Conservation (phyloP, 2,113 vertebrate species). For the Phaethornis superciliosus region DNA sequence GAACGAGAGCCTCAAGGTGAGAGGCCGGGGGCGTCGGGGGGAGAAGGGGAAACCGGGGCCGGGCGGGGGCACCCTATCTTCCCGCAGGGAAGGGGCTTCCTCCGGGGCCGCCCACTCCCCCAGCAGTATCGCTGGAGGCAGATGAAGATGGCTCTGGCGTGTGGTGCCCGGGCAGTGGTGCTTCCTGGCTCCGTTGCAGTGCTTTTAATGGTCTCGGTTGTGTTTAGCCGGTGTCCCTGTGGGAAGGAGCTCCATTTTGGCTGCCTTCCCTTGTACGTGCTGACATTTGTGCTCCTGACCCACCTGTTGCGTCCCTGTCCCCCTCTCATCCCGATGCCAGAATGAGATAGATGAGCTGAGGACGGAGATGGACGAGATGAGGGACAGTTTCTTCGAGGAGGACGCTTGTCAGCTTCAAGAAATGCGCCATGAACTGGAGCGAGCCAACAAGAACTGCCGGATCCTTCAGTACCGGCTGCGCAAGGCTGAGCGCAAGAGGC, state of each 20-base stretch:
- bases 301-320: conserved; percentile 20
- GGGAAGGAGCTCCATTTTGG: not conserved
- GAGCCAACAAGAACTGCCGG: conserved; percentile 98
- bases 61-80: no score
- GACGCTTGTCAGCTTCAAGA: conserved; percentile 97
- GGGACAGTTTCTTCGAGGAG: conserved; percentile 97
- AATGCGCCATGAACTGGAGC: conserved; percentile 96
- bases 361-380: conserved; percentile 98
- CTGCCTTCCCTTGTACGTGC: not conserved
- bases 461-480: conserved; percentile 97
- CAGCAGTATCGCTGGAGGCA: not conserved
- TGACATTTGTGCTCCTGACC: not conserved
- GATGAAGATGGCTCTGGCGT: not conserved
- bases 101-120: not conserved
- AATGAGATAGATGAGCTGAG: conserved; percentile 96
- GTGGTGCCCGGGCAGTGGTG: not conserved
- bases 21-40: not conserved
- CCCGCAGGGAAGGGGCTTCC: not conserved
- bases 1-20: conserved; percentile 93
- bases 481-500: conserved; percentile 94
- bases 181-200: not conserved
- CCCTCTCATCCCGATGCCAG: conserved; percentile 54
- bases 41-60: not conserved
- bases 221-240: not conserved
- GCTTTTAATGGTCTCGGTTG: not conserved